Conservation (phyloP, 37 sponge, comb jelly and placozoan genomes). For the Axinella damicornis region DNA sequence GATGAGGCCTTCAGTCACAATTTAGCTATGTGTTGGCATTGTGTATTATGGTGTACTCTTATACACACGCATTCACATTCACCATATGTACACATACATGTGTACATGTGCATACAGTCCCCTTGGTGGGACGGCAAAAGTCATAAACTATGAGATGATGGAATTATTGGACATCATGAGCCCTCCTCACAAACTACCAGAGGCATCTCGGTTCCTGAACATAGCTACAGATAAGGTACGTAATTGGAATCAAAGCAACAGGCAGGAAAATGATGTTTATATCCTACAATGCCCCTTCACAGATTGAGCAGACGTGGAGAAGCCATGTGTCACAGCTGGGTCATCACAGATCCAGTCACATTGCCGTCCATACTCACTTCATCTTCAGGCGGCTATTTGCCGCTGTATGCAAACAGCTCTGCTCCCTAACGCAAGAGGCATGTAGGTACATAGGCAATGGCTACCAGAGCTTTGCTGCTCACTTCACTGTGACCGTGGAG, state of each 20-base stretch:
- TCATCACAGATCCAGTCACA: constrained; percentile 13
- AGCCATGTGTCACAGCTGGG: constrained; percentile 63
- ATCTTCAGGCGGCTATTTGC: constrained; percentile 68
- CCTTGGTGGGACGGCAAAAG: too few relatives aligned
- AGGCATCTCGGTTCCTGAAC: constrained; percentile 35
- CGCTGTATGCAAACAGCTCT: constrained; percentile 40
- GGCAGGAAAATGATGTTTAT: neutral
- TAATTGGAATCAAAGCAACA: too few relatives aligned
- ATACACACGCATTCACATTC: too few relatives aligned
- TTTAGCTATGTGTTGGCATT: too few relatives aligned
- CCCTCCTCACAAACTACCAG: too few relatives aligned
- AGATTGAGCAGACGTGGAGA: constrained; percentile 72
- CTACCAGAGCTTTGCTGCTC: constrained; percentile 54
- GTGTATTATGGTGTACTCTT: too few relatives aligned
- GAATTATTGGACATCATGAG: too few relatives aligned
- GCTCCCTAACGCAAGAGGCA: constrained; percentile 68
- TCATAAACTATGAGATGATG: too few relatives aligned
- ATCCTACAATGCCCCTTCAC: neutral
- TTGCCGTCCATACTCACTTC: constrained; percentile 84
- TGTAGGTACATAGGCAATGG: constrained; percentile 72
- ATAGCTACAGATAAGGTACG: constrained; percentile 40
- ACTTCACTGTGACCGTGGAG: constrained; percentile 72
- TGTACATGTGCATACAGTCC: too few relatives aligned
- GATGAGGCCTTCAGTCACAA: too few relatives aligned
- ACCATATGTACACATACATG: too few relatives aligned